Percentiles rank a stretch among this genome's conserved stretches.
phyloP scores from a whole-genome alignment of 2,888 invertebrate genomes.

The Meiosimyza decipiens region DNA sequence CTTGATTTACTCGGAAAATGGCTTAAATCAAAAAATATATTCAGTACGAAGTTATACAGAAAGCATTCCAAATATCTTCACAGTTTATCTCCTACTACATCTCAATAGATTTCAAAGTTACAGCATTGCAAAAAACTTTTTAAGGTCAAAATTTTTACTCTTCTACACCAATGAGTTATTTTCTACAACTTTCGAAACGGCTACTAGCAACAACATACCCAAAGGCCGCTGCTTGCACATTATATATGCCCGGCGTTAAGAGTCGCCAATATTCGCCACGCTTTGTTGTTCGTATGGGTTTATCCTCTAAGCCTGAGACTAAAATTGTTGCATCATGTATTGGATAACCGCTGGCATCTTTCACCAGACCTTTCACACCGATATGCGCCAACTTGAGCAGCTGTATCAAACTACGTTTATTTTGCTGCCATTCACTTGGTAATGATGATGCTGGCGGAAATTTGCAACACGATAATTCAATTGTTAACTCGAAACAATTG shows the following conservation, averaged over 20 bases:
- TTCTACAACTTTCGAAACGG: too few relatives aligned
- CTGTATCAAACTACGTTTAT: conserved; percentile 85
- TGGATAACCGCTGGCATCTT: conserved; percentile 64
- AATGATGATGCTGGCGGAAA: conserved; percentile 81
- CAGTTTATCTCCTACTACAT: too few relatives aligned
- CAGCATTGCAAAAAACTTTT: too few relatives aligned
- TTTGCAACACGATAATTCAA: conserved; percentile 97
- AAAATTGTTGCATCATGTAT: conserved; percentile 77
- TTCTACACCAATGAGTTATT: too few relatives aligned
- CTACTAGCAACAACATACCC: conserved; percentile 70
- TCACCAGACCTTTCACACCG: conserved; percentile 72
- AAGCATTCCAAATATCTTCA: too few relatives aligned
- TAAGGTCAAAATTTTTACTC: too few relatives aligned
- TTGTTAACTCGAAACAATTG: conserved; percentile 96
- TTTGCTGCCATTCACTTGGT: conserved; percentile 83
- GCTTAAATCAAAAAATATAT: too few relatives aligned
- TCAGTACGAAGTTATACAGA: too few relatives aligned
- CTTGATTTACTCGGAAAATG: too few relatives aligned
- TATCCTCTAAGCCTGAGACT: conserved; percentile 80
- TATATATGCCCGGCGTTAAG: conserved; percentile 87
- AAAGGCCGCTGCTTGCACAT: conserved; percentile 76
- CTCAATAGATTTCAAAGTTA: too few relatives aligned
- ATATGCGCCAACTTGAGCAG: conserved; percentile 86
- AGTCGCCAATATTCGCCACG: conserved; percentile 96
- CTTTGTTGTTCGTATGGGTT: conserved; percentile 81